Percentiles rank a stretch among this genome's conserved stretches.
phyloP scores from a whole-genome alignment of 2,113 vertebrate genomes.

The Ailurus styani region DNA sequence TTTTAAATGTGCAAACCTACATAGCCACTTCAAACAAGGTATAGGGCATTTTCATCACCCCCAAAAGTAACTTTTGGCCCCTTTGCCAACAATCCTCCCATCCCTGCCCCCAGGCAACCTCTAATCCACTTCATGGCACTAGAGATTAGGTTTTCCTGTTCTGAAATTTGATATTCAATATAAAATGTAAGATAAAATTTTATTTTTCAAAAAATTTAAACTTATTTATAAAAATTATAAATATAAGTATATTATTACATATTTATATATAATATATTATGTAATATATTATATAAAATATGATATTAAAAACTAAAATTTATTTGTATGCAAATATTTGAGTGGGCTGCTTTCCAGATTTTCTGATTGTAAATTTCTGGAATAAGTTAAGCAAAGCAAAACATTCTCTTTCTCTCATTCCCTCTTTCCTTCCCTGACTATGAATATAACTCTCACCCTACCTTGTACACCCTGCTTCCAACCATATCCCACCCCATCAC shows the following conservation, averaged over 20 bases:
- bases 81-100: neutral
- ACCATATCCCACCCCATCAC: neutral
- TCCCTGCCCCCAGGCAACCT: neutral
- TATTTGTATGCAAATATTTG: neutral
- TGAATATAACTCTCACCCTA: neutral
- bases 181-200: neutral
- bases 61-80: neutral
- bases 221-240: no score
- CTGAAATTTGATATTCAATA: neutral
- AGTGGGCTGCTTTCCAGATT: neutral
- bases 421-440: neutral
- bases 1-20: neutral
- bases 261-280: no score
- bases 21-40: neutral
- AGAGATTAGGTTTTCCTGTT: neutral
- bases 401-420: neutral
- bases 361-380: neutral
- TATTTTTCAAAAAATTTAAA: slow-evolving; percentile 31
- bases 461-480: no score
- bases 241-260: no score
- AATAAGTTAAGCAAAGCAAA: neutral
- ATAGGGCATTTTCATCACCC: neutral
- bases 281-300: no score
- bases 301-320: no score
- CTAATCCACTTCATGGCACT: neutral